Evolutionary conservation across 2,797 vertebrate species (phyloP).

Genomic region (Silurus lanzhouensis): DNA sequence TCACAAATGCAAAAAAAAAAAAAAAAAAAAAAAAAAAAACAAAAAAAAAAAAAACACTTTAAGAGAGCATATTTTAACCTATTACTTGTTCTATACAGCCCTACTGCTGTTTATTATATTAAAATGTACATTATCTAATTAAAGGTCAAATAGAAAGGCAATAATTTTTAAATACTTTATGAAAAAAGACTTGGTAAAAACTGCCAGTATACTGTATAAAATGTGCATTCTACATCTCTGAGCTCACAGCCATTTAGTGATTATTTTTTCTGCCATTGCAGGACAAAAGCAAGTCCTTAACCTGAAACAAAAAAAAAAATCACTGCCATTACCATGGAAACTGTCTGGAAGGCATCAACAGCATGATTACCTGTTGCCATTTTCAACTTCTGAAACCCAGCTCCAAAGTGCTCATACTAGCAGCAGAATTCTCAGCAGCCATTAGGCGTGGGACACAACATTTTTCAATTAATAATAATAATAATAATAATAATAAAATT

Average conservation of each 20-base stretch:
- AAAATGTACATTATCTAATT: not conserved
- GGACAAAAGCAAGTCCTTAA: slow-evolving; percentile 34
- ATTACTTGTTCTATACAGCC: not conserved
- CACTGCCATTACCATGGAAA: slow-evolving; percentile 67
- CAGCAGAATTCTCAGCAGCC: slow-evolving; percentile 4
- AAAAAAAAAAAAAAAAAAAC: not conserved
- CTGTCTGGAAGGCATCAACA: slow-evolving; percentile 53
- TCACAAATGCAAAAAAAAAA: not conserved
- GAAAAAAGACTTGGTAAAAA: not conserved
- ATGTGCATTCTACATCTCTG: slow-evolving; percentile 6
- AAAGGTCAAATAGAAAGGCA: not conserved
- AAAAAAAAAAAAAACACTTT: not conserved
- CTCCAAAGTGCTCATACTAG: slow-evolving; percentile 10
- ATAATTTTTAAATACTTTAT: not conserved
- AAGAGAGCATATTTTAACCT: too few relatives aligned
- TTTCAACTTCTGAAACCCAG: slow-evolving; percentile 40
- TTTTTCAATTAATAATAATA: not conserved
- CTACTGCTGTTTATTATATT: not conserved
- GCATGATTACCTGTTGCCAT: slow-evolving; percentile 67
- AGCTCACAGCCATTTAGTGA: slow-evolving; percentile 31
- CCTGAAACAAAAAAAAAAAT: slow-evolving; percentile 44
- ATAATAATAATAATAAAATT: not conserved
- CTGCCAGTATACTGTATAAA: not conserved
- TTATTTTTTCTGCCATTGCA: slow-evolving; percentile 22
- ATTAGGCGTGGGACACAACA: not conserved